Percentiles rank a stretch among this genome's conserved stretches.
Conservation (phyloP, 1,140 invertebrate species). For the Drosophila pallidifrons region DNA sequence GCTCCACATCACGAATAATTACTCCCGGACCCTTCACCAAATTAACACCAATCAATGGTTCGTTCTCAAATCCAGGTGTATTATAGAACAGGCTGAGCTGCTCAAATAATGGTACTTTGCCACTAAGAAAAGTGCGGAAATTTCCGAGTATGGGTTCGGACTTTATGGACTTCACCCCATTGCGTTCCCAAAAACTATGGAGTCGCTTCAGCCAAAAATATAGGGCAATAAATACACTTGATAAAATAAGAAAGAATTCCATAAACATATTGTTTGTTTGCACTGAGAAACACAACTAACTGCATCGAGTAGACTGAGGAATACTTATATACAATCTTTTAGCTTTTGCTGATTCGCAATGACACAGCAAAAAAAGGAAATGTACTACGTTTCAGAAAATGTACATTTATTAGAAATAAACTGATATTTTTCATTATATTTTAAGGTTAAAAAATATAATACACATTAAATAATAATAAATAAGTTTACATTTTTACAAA, state of each 20-base stretch:
- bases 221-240: conserved; percentile 34
- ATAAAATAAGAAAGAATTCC: conserved; percentile 44
- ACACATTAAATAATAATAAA: too few species aligned
- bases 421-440: too few species aligned
- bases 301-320: neutral
- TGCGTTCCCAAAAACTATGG: conserved; percentile 78
- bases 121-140: conserved; percentile 45
- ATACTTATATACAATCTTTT: neutral
- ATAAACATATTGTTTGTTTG: conserved; percentile 35
- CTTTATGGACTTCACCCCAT: conserved; percentile 79
- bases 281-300: conserved; percentile 1
- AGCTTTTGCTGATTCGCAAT: too few species aligned
- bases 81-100: conserved; percentile 51
- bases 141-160: conserved; percentile 78
- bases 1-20: conserved; percentile 85
- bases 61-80: conserved; percentile 49
- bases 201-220: conserved; percentile 53
- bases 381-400: too few species aligned
- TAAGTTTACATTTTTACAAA: too few species aligned
- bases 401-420: too few species aligned
- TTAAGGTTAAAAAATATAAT: too few species aligned
- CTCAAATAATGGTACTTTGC: conserved; percentile 23
- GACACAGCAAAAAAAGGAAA: too few species aligned
- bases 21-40: conserved; percentile 83
- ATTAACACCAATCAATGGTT: conserved; percentile 79